phyloP scores from a whole-genome alignment of 2,113 vertebrate genomes.

The Tetrao urogallus region DNA sequence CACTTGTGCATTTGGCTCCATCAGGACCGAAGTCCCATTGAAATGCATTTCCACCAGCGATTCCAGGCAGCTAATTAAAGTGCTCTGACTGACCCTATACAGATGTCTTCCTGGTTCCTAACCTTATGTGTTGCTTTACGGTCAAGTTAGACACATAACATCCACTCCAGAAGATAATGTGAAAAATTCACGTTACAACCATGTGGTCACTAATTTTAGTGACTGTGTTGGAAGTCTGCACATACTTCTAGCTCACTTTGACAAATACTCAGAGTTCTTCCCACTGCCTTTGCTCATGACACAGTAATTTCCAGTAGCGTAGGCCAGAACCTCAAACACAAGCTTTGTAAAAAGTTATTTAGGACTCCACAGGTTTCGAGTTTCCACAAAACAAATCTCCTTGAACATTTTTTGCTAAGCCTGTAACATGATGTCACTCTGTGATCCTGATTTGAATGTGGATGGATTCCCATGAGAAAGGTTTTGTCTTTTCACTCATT shows the following conservation, averaged over 20 bases:
- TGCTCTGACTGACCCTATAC: background rate
- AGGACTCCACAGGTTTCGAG: background rate
- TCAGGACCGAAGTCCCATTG: background rate
- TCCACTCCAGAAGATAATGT: background rate
- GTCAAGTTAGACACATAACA: background rate
- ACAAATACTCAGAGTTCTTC: background rate
- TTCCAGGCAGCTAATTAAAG: conserved; percentile 2
- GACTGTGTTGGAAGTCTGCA: background rate
- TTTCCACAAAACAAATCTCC: background rate
- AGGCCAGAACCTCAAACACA: background rate
- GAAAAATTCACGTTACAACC: background rate
- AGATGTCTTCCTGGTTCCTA: background rate
- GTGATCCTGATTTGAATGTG: background rate
- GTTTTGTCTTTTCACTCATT: background rate
- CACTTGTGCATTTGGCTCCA: background rate
- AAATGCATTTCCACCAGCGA: background rate
- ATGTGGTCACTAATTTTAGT: background rate
- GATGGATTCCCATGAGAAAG: background rate
- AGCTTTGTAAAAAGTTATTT: background rate
- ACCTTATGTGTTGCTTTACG: background rate
- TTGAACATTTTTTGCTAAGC: background rate
- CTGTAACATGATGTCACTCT: background rate
- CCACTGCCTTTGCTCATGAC: background rate
- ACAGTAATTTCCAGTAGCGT: background rate
- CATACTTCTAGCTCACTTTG: background rate